These are phyloP conservation scores for Heteromurus nitidus DNA, from an alignment of 2,888 invertebrate genomes.

Conservation along the genomic window DNA sequence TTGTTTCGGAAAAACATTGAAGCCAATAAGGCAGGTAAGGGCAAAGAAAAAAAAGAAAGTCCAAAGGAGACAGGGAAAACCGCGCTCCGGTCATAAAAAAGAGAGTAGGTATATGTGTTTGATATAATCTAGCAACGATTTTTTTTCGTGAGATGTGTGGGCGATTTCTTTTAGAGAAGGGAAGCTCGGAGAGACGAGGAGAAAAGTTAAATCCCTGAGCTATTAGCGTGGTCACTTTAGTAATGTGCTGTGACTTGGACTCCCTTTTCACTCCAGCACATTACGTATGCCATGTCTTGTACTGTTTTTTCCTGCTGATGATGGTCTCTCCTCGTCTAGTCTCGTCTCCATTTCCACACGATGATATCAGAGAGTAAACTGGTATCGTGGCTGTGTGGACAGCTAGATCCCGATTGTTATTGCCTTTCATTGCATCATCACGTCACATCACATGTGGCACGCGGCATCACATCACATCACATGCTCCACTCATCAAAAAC, in stretches of 20 bases:
- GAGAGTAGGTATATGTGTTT: not conserved
- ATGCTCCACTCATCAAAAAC: no score
- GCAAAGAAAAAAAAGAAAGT: no score
- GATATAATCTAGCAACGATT: slow-evolving; percentile 3
- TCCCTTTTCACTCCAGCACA: not conserved
- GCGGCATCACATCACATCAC: slow-evolving; percentile 48
- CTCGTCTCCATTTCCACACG: no score
- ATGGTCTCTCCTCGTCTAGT: slow-evolving; percentile 10
- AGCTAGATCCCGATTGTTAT: slow-evolving; percentile 26
- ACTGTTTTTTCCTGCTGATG: not conserved
- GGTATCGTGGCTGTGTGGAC: no score
- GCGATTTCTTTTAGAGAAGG: no score
- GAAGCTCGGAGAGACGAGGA: slow-evolving; percentile 48
- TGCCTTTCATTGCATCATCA: slow-evolving; percentile 45
- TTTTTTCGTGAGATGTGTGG: slow-evolving; percentile 1
- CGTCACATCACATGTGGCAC: slow-evolving; percentile 8
- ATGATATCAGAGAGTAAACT: no score
- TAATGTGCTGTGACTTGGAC: slow-evolving; percentile 65
- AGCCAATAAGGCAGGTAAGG: slow-evolving; percentile 69
- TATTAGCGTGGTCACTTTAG: slow-evolving; percentile 74
- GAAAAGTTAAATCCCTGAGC: slow-evolving; percentile 73
- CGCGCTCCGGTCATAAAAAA: slow-evolving; percentile 72
- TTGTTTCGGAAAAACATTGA: not conserved
- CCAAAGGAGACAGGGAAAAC: slow-evolving; percentile 55
- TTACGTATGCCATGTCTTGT: not conserved